These are phyloP conservation scores for Andrena haemorrhoa DNA, from an alignment of 2,888 invertebrate species.

Conservation along the genomic window DNA sequence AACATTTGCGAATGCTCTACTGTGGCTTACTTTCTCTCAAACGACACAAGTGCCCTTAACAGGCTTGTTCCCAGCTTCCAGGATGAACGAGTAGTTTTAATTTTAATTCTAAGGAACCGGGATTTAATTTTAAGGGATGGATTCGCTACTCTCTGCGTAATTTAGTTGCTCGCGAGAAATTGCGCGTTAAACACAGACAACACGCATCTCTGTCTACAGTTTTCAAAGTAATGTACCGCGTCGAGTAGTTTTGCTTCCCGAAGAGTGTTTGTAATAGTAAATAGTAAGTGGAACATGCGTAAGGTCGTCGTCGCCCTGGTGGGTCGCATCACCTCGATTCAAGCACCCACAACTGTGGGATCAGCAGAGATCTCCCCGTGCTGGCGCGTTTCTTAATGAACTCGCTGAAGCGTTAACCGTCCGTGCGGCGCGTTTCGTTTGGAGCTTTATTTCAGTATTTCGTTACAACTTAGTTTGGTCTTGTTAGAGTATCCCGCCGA, in stretches of 20 bases:
- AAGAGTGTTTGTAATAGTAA: background rate
- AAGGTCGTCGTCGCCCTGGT: constrained; percentile 8
- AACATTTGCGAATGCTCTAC: no score
- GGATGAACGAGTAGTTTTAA: no score
- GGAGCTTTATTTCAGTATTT: constrained; percentile 2
- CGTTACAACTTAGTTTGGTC: background rate
- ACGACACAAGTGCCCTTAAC: no score
- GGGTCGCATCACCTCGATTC: constrained; percentile 28
- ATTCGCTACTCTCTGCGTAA: background rate
- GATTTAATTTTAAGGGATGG: no score
- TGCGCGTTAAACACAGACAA: no score
- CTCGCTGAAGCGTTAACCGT: background rate
- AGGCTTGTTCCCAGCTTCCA: no score
- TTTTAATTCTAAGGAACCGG: no score
- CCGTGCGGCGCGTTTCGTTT: background rate
- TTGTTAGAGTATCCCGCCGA: background rate
- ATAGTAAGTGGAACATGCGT: constrained; percentile 21
- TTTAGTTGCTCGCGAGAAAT: background rate
- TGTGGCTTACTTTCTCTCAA: no score
- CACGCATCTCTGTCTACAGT: no score
- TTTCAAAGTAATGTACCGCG: no score
- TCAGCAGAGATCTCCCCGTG: background rate
- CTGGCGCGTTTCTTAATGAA: constrained; percentile 1
- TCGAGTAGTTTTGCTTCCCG: no score
- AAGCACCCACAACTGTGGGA: constrained; percentile 17